Evolutionary conservation across 2,113 vertebrate species (phyloP).

Genomic region (Varanus salvator): DNA sequence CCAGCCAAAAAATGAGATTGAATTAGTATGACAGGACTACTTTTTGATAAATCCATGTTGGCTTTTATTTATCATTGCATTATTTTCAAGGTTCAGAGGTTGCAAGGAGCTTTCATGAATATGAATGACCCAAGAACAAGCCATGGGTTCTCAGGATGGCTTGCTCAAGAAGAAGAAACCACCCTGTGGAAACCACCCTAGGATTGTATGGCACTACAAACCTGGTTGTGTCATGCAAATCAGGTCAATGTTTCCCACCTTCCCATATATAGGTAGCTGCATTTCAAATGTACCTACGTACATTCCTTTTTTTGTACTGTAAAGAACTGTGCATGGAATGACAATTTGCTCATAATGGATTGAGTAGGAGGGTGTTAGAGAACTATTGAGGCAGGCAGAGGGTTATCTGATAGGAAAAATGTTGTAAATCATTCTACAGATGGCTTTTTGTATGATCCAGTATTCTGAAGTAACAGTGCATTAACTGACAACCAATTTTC

Average conservation of each 20-base stretch:
- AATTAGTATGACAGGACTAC: no score
- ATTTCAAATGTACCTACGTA: neutral
- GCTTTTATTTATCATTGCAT: no score
- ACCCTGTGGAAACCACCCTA: no score
- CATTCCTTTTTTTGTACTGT: neutral
- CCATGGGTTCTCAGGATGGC: no score
- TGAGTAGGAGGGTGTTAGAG: constrained; percentile 14
- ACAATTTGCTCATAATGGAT: neutral
- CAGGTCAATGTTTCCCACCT: neutral
- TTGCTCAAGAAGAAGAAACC: no score
- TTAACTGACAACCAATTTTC: neutral
- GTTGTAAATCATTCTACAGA: neutral
- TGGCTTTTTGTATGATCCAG: neutral
- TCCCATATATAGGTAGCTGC: neutral
- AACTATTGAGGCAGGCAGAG: neutral
- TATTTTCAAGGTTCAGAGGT: no score
- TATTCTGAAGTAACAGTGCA: neutral
- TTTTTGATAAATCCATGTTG: no score
- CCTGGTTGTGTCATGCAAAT: no score
- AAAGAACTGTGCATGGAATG: neutral
- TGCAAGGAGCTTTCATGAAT: no score
- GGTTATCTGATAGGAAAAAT: neutral
- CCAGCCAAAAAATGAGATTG: no score
- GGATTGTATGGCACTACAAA: no score
- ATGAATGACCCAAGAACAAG: no score